Base-by-base conservation (phyloP, 2,113 vertebrate genomes). In the Sylvietta virens region DNA sequence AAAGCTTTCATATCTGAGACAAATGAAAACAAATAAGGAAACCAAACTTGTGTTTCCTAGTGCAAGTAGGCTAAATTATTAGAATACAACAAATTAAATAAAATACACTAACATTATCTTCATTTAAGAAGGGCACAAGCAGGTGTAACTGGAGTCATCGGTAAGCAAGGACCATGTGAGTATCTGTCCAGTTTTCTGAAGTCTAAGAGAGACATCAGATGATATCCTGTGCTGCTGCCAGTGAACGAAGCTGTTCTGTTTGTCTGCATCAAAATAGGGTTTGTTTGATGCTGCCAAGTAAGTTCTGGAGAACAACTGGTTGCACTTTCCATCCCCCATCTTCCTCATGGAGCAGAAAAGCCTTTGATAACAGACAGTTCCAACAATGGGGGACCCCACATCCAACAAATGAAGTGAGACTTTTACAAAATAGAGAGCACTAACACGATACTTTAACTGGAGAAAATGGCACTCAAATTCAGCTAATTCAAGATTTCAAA, bases 401-500 rank as follows among this genome's bases (percentile, higher is more conserved):
- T 40, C 39, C 37, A 50, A 35, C 37, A 70, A 87, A 64, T 17
- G 30, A 65, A 20, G 18, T 24, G 33, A 86, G 40, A 58, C 6
- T 39, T 79, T 19, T 39, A 81, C 57, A 79, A 87, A 76, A 64
- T 17, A 44, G 2, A 5, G 40, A 85, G 33, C 15, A 28, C 21
- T 50, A 27, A 40, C 0, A 0, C 2, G 7, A 42, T 10, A n/a
- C 7, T 22, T 42, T 35, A 37, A 50, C 31, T 64, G 37, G n/a
- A 81, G 50, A 85, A 89, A 92, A 40, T 5, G 56, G 26, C 15
- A 51, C 30, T 74, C 37, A 48, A 89, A 64, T 40, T 60, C 42
- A 40, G 23, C 18, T 79, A 48, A 50, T 42, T 73, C 81, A 58
- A 44, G 27, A 80, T 13, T 77, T n/a, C 30, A 70, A 47, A 76